phyloP scores from a whole-genome alignment of 2,113 vertebrate genomes.

The Mixornis gularis region DNA sequence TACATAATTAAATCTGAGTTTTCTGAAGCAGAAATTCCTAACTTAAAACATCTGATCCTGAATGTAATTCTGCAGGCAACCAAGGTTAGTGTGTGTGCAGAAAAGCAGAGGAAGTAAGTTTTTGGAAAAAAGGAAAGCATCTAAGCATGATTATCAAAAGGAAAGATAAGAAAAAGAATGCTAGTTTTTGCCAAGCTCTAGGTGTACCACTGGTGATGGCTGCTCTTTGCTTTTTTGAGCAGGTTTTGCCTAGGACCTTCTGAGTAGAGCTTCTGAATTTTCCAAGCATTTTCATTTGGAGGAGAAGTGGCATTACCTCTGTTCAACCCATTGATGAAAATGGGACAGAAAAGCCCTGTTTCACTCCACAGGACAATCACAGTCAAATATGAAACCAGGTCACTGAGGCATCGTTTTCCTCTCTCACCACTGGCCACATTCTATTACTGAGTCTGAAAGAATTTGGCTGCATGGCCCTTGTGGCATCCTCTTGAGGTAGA shows the following conservation, averaged over 20 bases:
- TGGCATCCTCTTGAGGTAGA: background rate
- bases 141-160: background rate
- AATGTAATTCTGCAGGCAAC: background rate
- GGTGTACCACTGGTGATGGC: background rate
- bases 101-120: background rate
- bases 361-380: background rate
- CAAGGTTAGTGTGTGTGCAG: background rate
- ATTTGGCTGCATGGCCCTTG: background rate
- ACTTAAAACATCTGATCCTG: background rate
- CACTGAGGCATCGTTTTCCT: background rate
- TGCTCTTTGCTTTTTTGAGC: background rate
- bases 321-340: background rate
- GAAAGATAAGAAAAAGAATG: background rate
- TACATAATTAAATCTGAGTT: background rate
- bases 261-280: background rate
- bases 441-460: conserved; percentile 2
- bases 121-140: background rate
- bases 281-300: background rate
- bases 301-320: background rate
- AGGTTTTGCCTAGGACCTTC: background rate
- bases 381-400: background rate
- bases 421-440: background rate
- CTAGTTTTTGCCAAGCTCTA: background rate
- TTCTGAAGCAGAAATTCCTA: conserved; percentile 7
- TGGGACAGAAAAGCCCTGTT: background rate